A percentile compares a stretch with the other conserved stretches of the same genome.
These are phyloP conservation scores for Colistium nudipinnis DNA, from an alignment of 2,113 vertebrate genomes.

Conservation along the genomic window DNA sequence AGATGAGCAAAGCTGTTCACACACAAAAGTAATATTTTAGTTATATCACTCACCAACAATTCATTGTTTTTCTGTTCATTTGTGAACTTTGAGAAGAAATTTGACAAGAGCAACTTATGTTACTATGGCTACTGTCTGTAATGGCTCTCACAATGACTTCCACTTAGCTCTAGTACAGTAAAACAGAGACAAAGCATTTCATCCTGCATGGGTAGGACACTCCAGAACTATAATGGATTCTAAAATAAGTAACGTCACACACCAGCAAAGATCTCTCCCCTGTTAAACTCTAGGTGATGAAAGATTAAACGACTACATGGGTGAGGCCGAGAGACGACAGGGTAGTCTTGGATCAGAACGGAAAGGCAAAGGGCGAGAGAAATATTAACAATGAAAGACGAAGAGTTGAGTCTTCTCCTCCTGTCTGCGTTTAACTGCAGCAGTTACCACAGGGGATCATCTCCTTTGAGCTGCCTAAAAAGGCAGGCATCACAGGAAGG, in stretches of 20 bases:
- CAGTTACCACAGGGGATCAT: slow-evolving; percentile 33
- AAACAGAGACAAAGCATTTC: slow-evolving; percentile 7
- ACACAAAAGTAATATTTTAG: too few species aligned
- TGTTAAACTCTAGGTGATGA: slow-evolving; percentile 59
- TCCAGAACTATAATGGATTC: slow-evolving; percentile 58
- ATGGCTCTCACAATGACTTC: slow-evolving; percentile 11
- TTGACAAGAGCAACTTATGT: slow-evolving; percentile 13
- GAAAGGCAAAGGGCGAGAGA: slow-evolving; percentile 19
- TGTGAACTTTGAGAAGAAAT: slow-evolving; percentile 9
- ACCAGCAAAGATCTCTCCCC: slow-evolving; percentile 47
- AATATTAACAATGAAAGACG: slow-evolving; percentile 30
- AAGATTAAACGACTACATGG: slow-evolving; percentile 67
- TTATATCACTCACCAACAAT: slow-evolving; percentile 12
- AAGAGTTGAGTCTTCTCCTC: slow-evolving; percentile 13
- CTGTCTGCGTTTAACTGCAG: slow-evolving; percentile 22
- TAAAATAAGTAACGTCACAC: slow-evolving; percentile 69
- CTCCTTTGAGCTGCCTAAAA: slow-evolving; percentile 14
- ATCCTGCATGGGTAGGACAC: slow-evolving; percentile 8
- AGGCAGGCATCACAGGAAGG: slow-evolving; percentile 15
- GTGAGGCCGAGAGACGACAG: slow-evolving; percentile 40
- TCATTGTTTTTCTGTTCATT: slow-evolving; percentile 18
- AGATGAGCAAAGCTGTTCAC: slow-evolving; percentile 67
- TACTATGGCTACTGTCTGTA: slow-evolving; percentile 6
- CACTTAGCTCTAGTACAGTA: not conserved
- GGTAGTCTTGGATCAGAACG: slow-evolving; percentile 24